phyloP scores from a whole-genome alignment of 2,113 vertebrate genomes.

The Accipiter cooperii region DNA sequence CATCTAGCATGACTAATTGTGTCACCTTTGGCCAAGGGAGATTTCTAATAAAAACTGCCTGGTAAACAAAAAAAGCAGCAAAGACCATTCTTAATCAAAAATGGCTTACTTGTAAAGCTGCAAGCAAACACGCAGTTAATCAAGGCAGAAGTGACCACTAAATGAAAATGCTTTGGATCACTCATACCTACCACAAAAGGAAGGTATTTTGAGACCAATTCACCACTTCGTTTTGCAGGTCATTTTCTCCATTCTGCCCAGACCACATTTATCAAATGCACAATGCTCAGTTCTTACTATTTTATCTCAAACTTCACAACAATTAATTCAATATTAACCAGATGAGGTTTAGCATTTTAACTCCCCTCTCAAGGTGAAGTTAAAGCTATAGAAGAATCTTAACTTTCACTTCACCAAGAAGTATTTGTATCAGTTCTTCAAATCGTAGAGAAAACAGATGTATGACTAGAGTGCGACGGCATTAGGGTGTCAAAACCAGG shows the following conservation, averaged over 20 bases:
- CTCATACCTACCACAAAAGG: neutral
- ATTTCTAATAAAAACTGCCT: neutral
- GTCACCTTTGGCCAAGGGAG: neutral
- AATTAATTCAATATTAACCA: neutral
- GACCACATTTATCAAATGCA: neutral
- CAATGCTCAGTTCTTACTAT: neutral
- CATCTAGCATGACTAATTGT: neutral
- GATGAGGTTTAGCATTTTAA: neutral
- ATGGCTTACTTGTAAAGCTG: neutral
- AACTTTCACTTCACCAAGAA: neutral
- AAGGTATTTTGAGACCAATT: neutral
- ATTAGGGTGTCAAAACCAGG: neutral
- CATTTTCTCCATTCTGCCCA: neutral
- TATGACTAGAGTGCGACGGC: fast-evolving
- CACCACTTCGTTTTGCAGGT: neutral
- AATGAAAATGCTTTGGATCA: neutral
- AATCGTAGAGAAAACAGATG: neutral
- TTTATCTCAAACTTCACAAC: neutral
- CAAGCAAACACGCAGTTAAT: neutral
- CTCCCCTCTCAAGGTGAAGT: neutral
- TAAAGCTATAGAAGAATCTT: neutral
- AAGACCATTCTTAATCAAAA: neutral
- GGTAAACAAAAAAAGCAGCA: neutral
- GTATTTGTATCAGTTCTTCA: neutral
- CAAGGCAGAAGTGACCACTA: neutral